Conservation (phyloP, 2,888 invertebrate genomes). For the Eucera pruinosa region DNA sequence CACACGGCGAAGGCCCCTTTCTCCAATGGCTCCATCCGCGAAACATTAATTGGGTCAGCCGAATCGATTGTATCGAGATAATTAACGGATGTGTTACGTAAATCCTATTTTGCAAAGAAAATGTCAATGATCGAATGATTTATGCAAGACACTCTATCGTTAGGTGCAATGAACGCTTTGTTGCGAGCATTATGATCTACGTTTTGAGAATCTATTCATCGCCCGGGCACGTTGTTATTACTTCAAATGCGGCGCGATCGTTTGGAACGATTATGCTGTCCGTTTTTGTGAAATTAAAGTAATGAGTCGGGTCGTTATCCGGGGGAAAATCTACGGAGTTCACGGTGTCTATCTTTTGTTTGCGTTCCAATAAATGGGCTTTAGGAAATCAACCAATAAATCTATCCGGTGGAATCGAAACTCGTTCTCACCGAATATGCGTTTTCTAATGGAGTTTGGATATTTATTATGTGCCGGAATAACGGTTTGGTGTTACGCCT, state of each 20-base stretch:
- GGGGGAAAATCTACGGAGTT: conserved; percentile 28
- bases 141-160: not conserved
- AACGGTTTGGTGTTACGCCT: conserved; percentile 27
- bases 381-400: conserved; percentile 27
- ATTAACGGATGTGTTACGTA: conserved; percentile 67
- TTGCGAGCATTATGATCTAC: conserved; percentile 1
- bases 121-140: conserved; percentile 51
- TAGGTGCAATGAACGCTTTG: conserved; percentile 7
- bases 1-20: conserved; percentile 56
- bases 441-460: conserved; percentile 42
- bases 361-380: conserved; percentile 14
- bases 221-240: conserved; percentile 15
- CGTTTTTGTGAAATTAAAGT: conserved; percentile 21
- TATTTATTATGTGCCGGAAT: conserved; percentile 42
- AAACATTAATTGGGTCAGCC: conserved; percentile 66
- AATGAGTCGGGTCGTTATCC: conserved; percentile 16
- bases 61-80: conserved; percentile 52
- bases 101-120: conserved; percentile 58
- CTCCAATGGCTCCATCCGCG: conserved; percentile 31
- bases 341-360: conserved; percentile 18
- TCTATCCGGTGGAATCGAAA: conserved; percentile 14
- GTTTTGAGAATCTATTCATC: not conserved
- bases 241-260: conserved; percentile 20
- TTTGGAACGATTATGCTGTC: conserved; percentile 17
- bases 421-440: conserved; percentile 32